Percentiles rank a stretch among this genome's conserved stretches.
phyloP scores from a whole-genome alignment of 2,797 vertebrate genomes.

The Bothrops alternatus region DNA sequence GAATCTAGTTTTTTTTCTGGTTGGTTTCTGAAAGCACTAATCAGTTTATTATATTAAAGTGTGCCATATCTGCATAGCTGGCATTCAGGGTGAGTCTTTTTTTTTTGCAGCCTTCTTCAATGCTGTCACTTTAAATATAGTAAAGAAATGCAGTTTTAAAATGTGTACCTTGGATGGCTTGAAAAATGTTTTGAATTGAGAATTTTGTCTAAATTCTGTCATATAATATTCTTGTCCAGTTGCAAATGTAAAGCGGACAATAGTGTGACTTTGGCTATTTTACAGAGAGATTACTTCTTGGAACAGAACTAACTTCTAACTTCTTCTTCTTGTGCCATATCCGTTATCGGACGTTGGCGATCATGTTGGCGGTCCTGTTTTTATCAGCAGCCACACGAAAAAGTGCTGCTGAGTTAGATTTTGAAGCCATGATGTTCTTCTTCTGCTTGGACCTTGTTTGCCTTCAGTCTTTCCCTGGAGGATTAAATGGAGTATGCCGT shows the following conservation, averaged over 20 bases:
- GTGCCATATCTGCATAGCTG: not conserved
- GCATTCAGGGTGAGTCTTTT: not conserved
- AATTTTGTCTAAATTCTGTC: not conserved
- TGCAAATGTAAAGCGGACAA: not conserved
- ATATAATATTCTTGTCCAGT: slow-evolving; percentile 4
- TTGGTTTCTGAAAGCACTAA: not conserved
- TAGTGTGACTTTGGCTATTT: not conserved
- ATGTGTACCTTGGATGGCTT: not conserved
- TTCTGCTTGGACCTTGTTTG: no score
- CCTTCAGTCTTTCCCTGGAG: no score
- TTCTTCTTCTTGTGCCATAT: no score
- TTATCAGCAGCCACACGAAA: no score
- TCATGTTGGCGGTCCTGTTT: no score
- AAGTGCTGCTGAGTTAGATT: no score
- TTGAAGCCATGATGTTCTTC: no score
- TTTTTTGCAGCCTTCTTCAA: not conserved
- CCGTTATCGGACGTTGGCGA: no score
- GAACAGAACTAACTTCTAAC: not conserved
- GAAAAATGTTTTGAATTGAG: not conserved
- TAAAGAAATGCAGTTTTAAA: not conserved
- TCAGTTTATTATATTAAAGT: not conserved
- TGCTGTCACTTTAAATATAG: not conserved
- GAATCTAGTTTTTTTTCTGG: not conserved
- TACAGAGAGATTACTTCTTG: not conserved
- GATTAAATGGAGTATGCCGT: no score